Base-by-base conservation (phyloP, 2,797 vertebrate genomes). In the Crenichthys baileyi region DNA sequence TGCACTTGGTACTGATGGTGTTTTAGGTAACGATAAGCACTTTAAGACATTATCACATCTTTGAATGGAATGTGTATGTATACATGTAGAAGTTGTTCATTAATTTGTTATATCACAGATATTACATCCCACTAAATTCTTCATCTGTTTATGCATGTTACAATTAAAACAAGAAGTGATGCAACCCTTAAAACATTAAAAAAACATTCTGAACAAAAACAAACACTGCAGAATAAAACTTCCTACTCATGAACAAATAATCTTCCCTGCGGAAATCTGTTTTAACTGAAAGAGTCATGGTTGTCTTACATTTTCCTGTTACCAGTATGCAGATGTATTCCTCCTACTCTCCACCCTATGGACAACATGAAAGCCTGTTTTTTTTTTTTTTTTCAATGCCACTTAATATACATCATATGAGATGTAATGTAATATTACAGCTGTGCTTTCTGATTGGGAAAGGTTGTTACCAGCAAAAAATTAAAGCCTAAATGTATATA, bases 251-350 rank as follows among this genome's bases (percentile, higher is more conserved):
- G 75, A 53, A 79, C 41, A 50, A 73, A 85, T 39, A 58, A 73
- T 72, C 39, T 79, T 80, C 81, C 70, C 60, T 82, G 67, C 81
- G 76, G 46, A 91, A 93, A 90, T 91, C 73, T 87, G 84, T 80
- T 88, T 90, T 77, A 93, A 85, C 76, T 88, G 90, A 87, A 83
- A 79, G 63, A 90, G 76, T 89, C 86, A 90, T 58, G 87, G 84
- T 89, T 83, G 85, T 91, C 84, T 87, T 83, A 70, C 73, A 89
- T 89, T 86, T 89, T 87, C 75, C 77, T 78, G 89, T 90, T 84
- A 83, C 79, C 77, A 85, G 77, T 87, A 88, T 92, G 90, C 91
- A 93, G 90, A 94, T 94, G 81, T 83, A 89, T 86, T 91, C 90
- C 80, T 88, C 85, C 88, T 82, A 78, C 91, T 86, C 79, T 89